A percentile compares a stretch with the other conserved stretches of the same genome.
phyloP scores from a whole-genome alignment of 2,113 vertebrate genomes.

The Psammodynastes pulverulentus region DNA sequence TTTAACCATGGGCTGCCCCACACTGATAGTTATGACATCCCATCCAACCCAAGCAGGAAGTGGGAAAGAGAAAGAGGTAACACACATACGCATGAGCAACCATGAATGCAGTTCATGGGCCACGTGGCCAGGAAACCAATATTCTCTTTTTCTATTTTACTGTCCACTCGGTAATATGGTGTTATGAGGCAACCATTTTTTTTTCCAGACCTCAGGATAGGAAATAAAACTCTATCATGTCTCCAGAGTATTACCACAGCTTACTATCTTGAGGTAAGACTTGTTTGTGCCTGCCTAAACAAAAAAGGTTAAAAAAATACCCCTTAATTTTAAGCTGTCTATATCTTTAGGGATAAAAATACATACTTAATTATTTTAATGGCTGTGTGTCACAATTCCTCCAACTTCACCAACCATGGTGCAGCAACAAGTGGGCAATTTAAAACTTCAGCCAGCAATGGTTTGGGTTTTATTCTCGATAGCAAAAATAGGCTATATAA shows the following conservation, averaged over 20 bases:
- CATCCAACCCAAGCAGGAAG: background rate
- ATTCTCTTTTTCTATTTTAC: background rate
- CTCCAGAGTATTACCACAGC: background rate
- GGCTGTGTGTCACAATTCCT: background rate
- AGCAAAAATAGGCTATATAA: background rate
- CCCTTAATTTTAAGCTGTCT: background rate
- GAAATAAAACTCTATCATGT: background rate
- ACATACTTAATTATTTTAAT: background rate
- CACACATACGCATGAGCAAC: background rate
- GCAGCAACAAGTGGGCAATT: background rate
- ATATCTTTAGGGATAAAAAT: constrained; percentile 9
- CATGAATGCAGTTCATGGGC: background rate
- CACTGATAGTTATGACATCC: background rate
- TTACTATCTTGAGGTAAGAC: background rate
- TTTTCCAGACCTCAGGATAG: background rate
- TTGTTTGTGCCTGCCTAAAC: background rate
- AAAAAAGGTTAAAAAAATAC: background rate
- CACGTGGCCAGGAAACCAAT: background rate
- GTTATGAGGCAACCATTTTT: background rate
- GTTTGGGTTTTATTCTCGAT: background rate
- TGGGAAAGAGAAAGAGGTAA: background rate
- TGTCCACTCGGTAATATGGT: background rate
- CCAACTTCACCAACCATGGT: background rate
- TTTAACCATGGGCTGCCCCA: background rate
- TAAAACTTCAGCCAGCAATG: too few species aligned